Conservation (phyloP, 2,113 vertebrate genomes). For the Oryctolagus cuniculus region mOryCun1.1 NC_091443.1:60202501-60203000, state of each 20-base stretch:
- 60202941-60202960: not conserved
- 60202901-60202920: not conserved
- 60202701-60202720: not conserved
- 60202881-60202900: not conserved
- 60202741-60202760: not conserved
- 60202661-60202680: not conserved
- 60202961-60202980: not conserved
- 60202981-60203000: not conserved
- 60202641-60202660: not conserved
- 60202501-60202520: not conserved
- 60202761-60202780: not conserved
- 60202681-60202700: not conserved
- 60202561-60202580: not conserved
- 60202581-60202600: slow-evolving; percentile 45
- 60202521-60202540: not conserved
- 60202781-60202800: not conserved
- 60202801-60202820: not conserved
- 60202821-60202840: not conserved
- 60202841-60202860: not conserved
- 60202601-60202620: not conserved
- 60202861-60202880: not conserved
- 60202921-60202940: not conserved
- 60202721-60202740: not conserved
- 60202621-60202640: not conserved
- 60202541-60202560: not conserved